Percentiles rank a stretch among this genome's conserved stretches.
These are phyloP conservation scores for Akabosia matsudoensis DNA, from an alignment of 1,140 invertebrate genomes.

Conservation along the genomic window DNA sequence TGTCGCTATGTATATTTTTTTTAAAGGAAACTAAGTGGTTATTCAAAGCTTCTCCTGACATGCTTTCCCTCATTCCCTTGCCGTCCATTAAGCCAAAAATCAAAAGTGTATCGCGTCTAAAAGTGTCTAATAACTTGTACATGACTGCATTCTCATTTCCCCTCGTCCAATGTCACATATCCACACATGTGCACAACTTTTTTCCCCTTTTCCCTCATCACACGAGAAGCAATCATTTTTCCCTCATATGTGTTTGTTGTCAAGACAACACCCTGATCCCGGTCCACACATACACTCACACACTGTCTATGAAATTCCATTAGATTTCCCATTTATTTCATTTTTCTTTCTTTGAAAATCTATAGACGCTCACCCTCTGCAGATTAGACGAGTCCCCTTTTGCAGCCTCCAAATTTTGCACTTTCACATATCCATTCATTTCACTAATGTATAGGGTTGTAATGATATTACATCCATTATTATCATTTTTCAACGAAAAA, in stretches of 20 bases:
- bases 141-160: no score
- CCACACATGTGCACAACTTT: constrained; percentile 12
- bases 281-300: background rate
- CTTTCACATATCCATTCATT: no score
- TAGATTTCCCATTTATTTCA: background rate
- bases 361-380: no score
- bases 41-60: no score
- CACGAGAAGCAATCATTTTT: no score
- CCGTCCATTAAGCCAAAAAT: background rate
- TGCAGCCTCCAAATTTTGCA: background rate
- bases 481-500: background rate
- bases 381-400: background rate
- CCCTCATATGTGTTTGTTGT: no score
- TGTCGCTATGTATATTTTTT: no score
- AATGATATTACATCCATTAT: background rate
- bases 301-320: background rate
- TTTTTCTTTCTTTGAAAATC: background rate
- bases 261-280: background rate
- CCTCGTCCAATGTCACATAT: background rate
- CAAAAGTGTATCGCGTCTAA: no score
- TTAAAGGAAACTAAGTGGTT: no score
- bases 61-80: no score
- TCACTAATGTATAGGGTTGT: no score
- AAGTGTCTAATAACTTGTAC: no score
- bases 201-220: background rate